A percentile compares a stretch with the other conserved stretches of the same genome.
phyloP scores from a whole-genome alignment of 2,113 vertebrate genomes.

The Aplodontia rufa region DNA sequence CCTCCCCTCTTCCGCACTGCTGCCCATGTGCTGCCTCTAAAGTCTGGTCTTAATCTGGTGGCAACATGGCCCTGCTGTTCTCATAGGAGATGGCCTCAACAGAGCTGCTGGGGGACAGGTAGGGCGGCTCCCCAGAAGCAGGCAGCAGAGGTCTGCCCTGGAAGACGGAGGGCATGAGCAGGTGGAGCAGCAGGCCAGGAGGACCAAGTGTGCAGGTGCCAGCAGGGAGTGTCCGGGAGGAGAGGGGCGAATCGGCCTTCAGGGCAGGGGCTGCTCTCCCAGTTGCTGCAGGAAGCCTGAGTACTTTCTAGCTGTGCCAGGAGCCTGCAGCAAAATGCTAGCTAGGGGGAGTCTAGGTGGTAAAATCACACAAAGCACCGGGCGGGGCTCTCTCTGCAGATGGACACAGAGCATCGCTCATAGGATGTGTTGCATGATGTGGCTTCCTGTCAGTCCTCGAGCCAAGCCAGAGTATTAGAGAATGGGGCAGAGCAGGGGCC shows the following conservation, averaged over 20 bases:
- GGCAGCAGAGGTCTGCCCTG: no score
- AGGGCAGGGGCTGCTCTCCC: no score
- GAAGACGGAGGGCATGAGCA: no score
- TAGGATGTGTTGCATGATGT: background rate
- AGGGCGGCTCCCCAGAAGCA: background rate
- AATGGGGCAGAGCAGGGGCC: background rate
- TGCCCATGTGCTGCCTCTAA: background rate
- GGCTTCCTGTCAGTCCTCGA: no score
- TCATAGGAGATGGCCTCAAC: background rate
- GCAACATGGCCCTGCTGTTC: background rate
- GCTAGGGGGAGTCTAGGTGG: no score
- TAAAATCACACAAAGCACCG: background rate
- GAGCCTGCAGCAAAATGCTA: background rate
- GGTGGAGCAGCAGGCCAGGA: background rate
- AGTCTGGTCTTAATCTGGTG: background rate
- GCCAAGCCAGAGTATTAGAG: background rate
- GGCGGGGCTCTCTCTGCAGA: background rate
- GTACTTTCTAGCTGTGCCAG: background rate
- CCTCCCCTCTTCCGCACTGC: background rate
- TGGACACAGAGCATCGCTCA: no score
- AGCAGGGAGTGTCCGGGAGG: background rate
- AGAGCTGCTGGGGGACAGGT: background rate
- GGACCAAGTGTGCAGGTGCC: background rate
- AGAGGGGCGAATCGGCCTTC: background rate
- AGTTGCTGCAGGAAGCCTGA: background rate